Conservation (phyloP, 2,888 invertebrate species). For the Nemurella pictetii region DNA sequence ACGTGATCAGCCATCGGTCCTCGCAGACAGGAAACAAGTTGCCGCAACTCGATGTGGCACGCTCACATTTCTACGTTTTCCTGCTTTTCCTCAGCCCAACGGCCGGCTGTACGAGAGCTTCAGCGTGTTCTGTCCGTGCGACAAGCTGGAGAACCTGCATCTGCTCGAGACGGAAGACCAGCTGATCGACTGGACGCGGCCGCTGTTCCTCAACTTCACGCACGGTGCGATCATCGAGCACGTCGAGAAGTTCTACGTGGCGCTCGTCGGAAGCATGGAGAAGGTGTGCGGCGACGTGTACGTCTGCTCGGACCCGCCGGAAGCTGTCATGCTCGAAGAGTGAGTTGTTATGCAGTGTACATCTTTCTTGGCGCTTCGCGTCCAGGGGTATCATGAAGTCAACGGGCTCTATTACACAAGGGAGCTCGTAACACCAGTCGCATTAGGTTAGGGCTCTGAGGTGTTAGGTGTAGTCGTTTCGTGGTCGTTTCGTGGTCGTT, state of each 20-base stretch:
- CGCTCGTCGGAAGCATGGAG: slow-evolving; percentile 63
- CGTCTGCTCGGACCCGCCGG: slow-evolving; percentile 67
- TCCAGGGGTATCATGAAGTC: too few species aligned
- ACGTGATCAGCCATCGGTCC: slow-evolving; percentile 22
- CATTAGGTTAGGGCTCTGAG: too few species aligned
- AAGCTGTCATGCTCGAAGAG: slow-evolving; percentile 62
- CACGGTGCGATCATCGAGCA: slow-evolving; percentile 79
- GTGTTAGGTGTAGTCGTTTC: too few species aligned
- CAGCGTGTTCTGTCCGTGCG: slow-evolving; percentile 81
- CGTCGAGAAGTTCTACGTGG: slow-evolving; percentile 69
- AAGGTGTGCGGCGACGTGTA: slow-evolving; percentile 81
- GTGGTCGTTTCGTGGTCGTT: too few species aligned
- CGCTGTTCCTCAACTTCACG: slow-evolving; percentile 84
- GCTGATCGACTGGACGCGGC: slow-evolving; percentile 77
- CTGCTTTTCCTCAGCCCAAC: slow-evolving; percentile 66
- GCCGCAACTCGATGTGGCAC: background rate
- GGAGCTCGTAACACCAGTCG: too few species aligned
- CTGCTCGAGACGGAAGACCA: slow-evolving; percentile 75
- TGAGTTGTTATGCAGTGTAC: too few species aligned
- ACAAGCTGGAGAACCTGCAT: slow-evolving; percentile 71
- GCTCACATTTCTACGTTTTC: too few species aligned
- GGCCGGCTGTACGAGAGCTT: slow-evolving; percentile 80
- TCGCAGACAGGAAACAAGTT: background rate
- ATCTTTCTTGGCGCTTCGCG: too few species aligned
- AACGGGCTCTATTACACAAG: too few species aligned